A percentile compares a stretch with the other conserved stretches of the same genome.
These are phyloP conservation scores for Charadrius vociferus DNA, from an alignment of 2,113 vertebrate species.

Conservation along the genomic window DNA sequence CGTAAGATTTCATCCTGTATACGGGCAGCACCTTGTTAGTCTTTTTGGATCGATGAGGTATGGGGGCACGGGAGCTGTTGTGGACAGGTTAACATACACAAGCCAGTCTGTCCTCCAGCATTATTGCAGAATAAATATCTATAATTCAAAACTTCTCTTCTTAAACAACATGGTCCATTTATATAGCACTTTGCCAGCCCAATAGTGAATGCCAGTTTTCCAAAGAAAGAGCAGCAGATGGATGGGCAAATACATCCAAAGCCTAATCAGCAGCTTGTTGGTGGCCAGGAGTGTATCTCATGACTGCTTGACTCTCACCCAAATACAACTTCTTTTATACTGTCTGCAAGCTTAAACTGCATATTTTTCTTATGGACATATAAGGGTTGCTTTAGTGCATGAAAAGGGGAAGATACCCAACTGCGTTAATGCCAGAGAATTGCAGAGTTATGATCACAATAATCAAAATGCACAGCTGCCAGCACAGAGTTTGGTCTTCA, in stretches of 20 bases:
- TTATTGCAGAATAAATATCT: not conserved
- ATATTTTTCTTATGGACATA: not conserved
- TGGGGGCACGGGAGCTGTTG: not conserved
- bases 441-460: conserved; percentile 57
- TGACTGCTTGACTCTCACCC: not conserved
- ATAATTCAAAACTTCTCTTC: not conserved
- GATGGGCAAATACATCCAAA: not conserved
- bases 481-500: conserved; percentile 53
- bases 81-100: not conserved
- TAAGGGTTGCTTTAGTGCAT: not conserved
- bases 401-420: not conserved
- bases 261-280: not conserved
- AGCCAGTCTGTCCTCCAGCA: not conserved
- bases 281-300: not conserved
- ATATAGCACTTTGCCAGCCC: not conserved
- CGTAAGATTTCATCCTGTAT: not conserved
- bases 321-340: not conserved
- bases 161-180: not conserved
- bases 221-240: not conserved
- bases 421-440: conserved; percentile 70
- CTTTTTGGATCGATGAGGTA: not conserved
- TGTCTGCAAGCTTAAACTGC: not conserved
- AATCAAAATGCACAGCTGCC: conserved; percentile 66
- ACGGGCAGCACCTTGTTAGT: not conserved
- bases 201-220: not conserved